Base-by-base conservation (phyloP, 2,113 vertebrate genomes). In the Tyto alba region DNA sequence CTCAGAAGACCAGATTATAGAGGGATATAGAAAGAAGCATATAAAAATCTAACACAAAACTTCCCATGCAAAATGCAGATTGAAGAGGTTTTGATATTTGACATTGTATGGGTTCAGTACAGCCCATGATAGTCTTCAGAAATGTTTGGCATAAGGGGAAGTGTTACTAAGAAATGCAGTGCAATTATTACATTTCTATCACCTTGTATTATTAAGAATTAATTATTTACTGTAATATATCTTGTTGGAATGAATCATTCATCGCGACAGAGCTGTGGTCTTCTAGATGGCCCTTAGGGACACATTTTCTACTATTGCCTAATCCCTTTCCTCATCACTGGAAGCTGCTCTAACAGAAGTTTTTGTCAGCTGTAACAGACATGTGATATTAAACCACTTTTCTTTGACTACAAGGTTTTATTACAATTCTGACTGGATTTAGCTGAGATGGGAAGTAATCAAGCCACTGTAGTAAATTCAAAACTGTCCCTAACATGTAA, bases 141-240 rank as follows among this genome's bases (percentile, higher is more conserved):
- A 96, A 92, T 82, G n/a, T 93, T 96, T 83, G 32, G 19, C 40
- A 17, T 30, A 94, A 82, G 38, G 40, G 55, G 53, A 95, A 84
- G 69, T 1, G 3, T 32, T 92, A 83, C 25, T 79, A 85, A 68
- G 34, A 85, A 89, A 85, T 66, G 16, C 11, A 80, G 68, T 67
- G 25, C 72, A 94, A 76, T 50, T 89, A 59, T 67, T 94, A 57
- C 27, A 80, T 95, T 96, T 93, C 80, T 90, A 89, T 56, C 62
- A 85, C 81, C 74, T 92, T 85, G 74, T 92, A 73, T 72, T 91
- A 50, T 85, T 92, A 85, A 64, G 4, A 0, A 2, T 92, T 85
- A 87, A 92, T 90, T 97, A 96, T 97, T 96, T 93, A 79, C 29
- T 95, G 41, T 45, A 92, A 94, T 96, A 95, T 91, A 92, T 45